Conservation (phyloP, 2,113 vertebrate species). For the Sus scrofa region T2T-Sscrofa CM000817.6:31740501-31741000, state of each 20-base stretch:
- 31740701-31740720: constrained; percentile 96
- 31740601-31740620: constrained; percentile 90
- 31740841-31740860: constrained; percentile 91
- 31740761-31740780: constrained; percentile 98
- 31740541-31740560: constrained; percentile 90
- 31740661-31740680: constrained; percentile 95
- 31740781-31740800: constrained; percentile 99
- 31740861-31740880: constrained; percentile 97
- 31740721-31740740: constrained; percentile 93
- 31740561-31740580: constrained; percentile 93
- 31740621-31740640: constrained; percentile 94
- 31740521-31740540: constrained; percentile 89
- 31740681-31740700: constrained; percentile 93
- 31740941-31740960: constrained; percentile 93
- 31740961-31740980: constrained; percentile 94
- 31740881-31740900: constrained; percentile 99
- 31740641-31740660: constrained; percentile 89
- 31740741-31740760: constrained; percentile 97
- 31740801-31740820: constrained; percentile 98
- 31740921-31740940: constrained; percentile 97
- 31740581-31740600: constrained; percentile 90
- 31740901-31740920: constrained; percentile 96
- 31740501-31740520: constrained; percentile 87
- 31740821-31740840: constrained; percentile 91
- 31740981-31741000: constrained; percentile 91